Conservation (phyloP, 2,888 invertebrate genomes). For the Emmelina monodactyla region DNA sequence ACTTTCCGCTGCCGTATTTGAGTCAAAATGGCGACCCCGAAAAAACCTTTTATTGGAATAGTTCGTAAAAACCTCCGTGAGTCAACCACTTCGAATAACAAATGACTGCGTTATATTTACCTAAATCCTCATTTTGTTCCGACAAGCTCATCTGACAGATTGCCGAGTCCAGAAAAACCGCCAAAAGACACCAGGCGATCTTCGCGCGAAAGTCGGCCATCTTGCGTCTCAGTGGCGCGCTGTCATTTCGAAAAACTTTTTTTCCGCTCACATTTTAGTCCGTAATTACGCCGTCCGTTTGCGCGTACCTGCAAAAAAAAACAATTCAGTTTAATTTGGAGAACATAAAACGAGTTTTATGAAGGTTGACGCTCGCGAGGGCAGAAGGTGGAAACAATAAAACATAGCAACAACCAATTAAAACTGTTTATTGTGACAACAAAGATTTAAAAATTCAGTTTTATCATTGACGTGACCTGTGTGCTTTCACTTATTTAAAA, state of each 20-base stretch:
- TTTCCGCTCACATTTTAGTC: background rate
- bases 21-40: background rate
- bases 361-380: too few relatives aligned
- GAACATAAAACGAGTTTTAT: background rate
- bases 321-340: background rate
- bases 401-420: background rate
- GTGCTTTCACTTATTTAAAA: too few relatives aligned
- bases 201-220: background rate
- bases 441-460: background rate
- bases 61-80: background rate
- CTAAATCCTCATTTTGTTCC: background rate
- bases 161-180: background rate
- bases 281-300: background rate
- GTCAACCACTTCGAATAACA: background rate
- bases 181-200: background rate
- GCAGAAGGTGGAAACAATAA: background rate
- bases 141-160: background rate
- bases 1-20: too few relatives aligned
- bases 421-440: conserved; percentile 1
- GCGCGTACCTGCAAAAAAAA: background rate
- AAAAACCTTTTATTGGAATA: background rate
- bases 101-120: background rate
- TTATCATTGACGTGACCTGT: too few relatives aligned
- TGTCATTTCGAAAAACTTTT: background rate
- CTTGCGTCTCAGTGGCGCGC: background rate